phyloP scores from a whole-genome alignment of 2,113 vertebrate genomes.

The Piaya cayana region DNA sequence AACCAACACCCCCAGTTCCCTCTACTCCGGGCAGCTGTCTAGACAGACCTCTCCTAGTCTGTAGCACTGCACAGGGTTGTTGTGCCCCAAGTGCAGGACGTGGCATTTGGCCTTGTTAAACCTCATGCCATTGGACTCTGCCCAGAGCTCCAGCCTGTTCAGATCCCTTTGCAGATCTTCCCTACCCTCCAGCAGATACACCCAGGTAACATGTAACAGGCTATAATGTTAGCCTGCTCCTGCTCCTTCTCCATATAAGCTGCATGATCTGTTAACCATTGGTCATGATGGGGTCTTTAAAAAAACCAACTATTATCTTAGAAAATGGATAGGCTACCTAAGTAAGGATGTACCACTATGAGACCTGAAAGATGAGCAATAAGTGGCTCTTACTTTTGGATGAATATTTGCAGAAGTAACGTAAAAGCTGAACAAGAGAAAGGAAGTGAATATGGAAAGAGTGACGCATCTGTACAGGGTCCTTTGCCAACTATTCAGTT shows the following conservation, averaged over 20 bases:
- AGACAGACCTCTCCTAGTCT: too few species aligned
- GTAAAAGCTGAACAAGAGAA: neutral
- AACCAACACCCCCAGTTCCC: too few species aligned
- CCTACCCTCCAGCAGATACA: too few species aligned
- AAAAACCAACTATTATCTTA: neutral
- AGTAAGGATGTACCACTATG: neutral
- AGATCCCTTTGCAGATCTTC: too few species aligned
- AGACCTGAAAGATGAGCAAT: neutral
- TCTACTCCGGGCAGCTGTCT: too few species aligned
- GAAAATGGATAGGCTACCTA: neutral
- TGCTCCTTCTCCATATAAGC: neutral
- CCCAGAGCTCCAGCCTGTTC: too few species aligned
- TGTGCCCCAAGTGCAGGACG: too few species aligned
- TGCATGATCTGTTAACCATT: neutral
- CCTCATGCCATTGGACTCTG: too few species aligned
- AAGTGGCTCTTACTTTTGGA: neutral
- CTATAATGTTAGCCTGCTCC: neutral
- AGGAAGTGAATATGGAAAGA: constrained; percentile 1
- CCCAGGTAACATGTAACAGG: neutral
- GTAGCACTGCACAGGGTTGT: too few species aligned
- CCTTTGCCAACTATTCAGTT: neutral
- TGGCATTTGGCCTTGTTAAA: too few species aligned
- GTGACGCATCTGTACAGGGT: neutral
- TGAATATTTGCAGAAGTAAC: neutral
- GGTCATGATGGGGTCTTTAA: neutral